phyloP scores from a whole-genome alignment of 2,888 invertebrate species.

The Panopea generosa region DNA sequence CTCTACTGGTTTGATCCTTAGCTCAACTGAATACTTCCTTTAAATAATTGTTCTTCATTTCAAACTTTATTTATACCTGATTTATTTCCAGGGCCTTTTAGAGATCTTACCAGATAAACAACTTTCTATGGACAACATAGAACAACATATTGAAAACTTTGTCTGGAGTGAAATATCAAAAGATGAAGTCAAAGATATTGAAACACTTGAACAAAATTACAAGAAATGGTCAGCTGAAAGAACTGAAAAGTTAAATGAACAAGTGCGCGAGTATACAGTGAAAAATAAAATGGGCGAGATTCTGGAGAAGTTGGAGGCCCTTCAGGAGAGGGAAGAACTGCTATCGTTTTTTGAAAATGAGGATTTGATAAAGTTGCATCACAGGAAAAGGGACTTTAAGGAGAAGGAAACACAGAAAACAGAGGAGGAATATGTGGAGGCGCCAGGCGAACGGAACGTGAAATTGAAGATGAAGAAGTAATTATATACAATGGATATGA shows the following conservation, averaged over 20 bases:
- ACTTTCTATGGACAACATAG: constrained; percentile 38
- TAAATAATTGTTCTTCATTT: too few relatives aligned
- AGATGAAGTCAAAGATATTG: constrained; percentile 65
- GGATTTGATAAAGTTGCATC: constrained; percentile 59
- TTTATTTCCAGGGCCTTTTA: constrained; percentile 1
- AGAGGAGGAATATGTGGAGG: constrained; percentile 57
- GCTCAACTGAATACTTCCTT: too few relatives aligned
- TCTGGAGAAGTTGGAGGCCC: constrained; percentile 65
- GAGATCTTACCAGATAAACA: constrained; percentile 14
- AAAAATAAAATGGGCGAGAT: constrained; percentile 66
- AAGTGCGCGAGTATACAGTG: constrained; percentile 58
- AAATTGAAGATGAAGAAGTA: constrained; percentile 11
- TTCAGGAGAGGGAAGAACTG: constrained; percentile 79
- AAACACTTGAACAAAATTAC: constrained; percentile 37
- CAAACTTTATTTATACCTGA: too few relatives aligned
- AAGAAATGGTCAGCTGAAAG: constrained; percentile 63
- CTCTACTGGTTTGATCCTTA: too few relatives aligned
- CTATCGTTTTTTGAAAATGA: constrained; percentile 76
- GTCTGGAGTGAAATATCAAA: constrained; percentile 54
- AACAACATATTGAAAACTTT: constrained; percentile 50
- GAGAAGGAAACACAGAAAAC: constrained; percentile 40
- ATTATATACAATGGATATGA: background rate
- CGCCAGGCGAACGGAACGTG: constrained; percentile 56
- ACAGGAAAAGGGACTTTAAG: background rate
- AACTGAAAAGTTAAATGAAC: constrained; percentile 52